These are phyloP conservation scores for Saccostrea glomerata DNA, from an alignment of 1,140 invertebrate species.

Conservation along the genomic window DNA sequence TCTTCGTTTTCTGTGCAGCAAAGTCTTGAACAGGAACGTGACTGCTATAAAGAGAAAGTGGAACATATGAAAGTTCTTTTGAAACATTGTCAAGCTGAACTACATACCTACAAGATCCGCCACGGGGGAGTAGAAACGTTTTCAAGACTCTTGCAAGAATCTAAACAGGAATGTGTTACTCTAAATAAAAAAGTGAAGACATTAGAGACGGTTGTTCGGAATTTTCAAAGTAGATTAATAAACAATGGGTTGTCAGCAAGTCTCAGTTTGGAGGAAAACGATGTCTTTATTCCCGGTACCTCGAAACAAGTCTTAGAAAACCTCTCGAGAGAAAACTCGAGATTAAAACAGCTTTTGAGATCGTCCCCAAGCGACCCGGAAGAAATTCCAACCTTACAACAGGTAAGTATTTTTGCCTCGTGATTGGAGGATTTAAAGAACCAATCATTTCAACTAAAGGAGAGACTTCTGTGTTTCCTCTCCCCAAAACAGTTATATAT, in stretches of 20 bases:
- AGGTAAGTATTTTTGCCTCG: conserved; percentile 55
- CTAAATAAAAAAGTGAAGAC: conserved; percentile 62
- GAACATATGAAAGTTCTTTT: conserved; percentile 69
- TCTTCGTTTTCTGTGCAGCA: conserved; percentile 20
- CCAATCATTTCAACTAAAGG: background rate
- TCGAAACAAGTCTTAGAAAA: conserved; percentile 73
- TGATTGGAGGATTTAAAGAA: background rate
- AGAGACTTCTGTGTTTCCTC: background rate
- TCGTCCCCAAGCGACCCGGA: conserved; percentile 59
- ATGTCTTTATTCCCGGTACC: conserved; percentile 69
- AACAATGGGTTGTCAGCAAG: conserved; percentile 62
- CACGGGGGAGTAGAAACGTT: conserved; percentile 72
- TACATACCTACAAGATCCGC: conserved; percentile 65
- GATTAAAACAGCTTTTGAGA: conserved; percentile 64
- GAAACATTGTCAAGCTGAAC: conserved; percentile 66
- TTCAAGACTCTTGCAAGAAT: conserved; percentile 67
- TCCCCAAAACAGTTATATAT: background rate
- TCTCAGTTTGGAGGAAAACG: conserved; percentile 65
- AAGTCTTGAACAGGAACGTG: conserved; percentile 62
- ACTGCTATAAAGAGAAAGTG: conserved; percentile 67
- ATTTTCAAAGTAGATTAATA: conserved; percentile 70
- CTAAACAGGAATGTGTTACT: conserved; percentile 63
- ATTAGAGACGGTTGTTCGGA: conserved; percentile 68
- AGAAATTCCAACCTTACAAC: conserved; percentile 59
- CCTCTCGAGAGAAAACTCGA: conserved; percentile 69